These are phyloP conservation scores for Archivesica marissinica DNA, from an alignment of 1,140 invertebrate species.

Conservation along the genomic window DNA sequence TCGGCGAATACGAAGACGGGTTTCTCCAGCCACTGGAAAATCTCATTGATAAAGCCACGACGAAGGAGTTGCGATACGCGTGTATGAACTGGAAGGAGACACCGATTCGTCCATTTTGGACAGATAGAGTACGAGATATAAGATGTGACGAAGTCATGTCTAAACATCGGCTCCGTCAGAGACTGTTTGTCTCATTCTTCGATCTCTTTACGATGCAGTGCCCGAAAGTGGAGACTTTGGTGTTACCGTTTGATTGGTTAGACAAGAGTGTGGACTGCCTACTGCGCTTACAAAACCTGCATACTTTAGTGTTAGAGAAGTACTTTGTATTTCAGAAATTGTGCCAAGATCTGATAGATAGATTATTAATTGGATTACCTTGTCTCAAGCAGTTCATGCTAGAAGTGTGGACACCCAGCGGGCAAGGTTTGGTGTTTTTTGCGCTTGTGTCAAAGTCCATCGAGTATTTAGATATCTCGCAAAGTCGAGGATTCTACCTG, in stretches of 20 bases:
- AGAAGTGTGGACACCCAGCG: constrained; percentile 81
- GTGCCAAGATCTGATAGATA: constrained; percentile 71
- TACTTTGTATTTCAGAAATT: constrained; percentile 80
- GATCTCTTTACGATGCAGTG: constrained; percentile 74
- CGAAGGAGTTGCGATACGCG: constrained; percentile 71
- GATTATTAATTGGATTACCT: constrained; percentile 69
- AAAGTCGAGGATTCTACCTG: constrained; percentile 80
- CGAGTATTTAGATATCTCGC: constrained; percentile 79
- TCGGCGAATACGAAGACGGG: constrained; percentile 75
- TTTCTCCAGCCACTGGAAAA: constrained; percentile 73
- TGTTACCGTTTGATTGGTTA: constrained; percentile 83
- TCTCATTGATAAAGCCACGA: constrained; percentile 68
- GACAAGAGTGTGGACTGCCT: constrained; percentile 74
- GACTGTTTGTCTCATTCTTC: constrained; percentile 80
- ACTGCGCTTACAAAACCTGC: constrained; percentile 73
- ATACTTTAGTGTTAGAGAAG: constrained; percentile 80
- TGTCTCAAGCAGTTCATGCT: constrained; percentile 73
- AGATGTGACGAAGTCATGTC: constrained; percentile 72
- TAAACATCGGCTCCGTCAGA: constrained; percentile 72
- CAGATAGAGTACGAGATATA: constrained; percentile 58
- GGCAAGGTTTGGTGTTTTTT: constrained; percentile 71
- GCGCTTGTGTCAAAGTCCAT: constrained; percentile 71
- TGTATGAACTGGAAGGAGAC: constrained; percentile 82
- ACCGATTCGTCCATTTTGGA: constrained; percentile 77
- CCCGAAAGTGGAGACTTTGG: constrained; percentile 74